phyloP scores from a whole-genome alignment of 2,113 vertebrate genomes.

The Rutilus rutilus region DNA sequence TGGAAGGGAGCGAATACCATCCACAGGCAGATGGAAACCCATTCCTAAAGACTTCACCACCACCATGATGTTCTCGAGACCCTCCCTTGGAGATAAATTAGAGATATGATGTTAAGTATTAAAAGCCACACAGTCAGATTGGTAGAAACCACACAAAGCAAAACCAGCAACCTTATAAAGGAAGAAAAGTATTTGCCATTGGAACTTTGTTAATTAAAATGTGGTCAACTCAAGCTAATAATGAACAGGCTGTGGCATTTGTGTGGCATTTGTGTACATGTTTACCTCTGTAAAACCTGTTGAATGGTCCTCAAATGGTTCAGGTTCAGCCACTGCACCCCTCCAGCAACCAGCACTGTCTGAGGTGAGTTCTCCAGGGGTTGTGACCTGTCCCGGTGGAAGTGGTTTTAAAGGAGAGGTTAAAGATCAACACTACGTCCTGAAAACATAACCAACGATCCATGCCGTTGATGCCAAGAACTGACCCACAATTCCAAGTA shows the following conservation, averaged over 20 bases:
- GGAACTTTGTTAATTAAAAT: neutral
- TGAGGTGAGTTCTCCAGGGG: conserved; percentile 85
- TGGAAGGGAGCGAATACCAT: conserved; percentile 87
- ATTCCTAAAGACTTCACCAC: conserved; percentile 94
- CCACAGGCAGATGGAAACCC: conserved; percentile 93
- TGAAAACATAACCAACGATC: conserved; percentile 4
- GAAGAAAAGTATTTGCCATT: neutral
- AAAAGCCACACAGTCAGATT: neutral
- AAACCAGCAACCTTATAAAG: neutral
- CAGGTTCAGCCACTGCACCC: conserved; percentile 94
- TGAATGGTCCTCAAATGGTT: conserved; percentile 87
- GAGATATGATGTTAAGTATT: neutral
- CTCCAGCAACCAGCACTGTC: conserved; percentile 91
- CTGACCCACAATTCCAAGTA: neutral
- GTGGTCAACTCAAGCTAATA: neutral
- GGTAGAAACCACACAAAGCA: neutral
- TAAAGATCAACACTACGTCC: conserved; percentile 39
- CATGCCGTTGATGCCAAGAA: neutral
- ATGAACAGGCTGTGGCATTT: neutral
- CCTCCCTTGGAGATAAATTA: conserved; percentile 74
- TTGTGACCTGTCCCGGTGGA: conserved; percentile 80
- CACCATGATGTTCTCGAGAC: conserved; percentile 86
- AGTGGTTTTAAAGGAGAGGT: conserved; percentile 59
- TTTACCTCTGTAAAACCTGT: conserved; percentile 86
- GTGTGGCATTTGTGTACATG: conserved; percentile 25